phyloP scores from a whole-genome alignment of 1,140 invertebrate species.

The Dermatophagoides farinae region DNA sequence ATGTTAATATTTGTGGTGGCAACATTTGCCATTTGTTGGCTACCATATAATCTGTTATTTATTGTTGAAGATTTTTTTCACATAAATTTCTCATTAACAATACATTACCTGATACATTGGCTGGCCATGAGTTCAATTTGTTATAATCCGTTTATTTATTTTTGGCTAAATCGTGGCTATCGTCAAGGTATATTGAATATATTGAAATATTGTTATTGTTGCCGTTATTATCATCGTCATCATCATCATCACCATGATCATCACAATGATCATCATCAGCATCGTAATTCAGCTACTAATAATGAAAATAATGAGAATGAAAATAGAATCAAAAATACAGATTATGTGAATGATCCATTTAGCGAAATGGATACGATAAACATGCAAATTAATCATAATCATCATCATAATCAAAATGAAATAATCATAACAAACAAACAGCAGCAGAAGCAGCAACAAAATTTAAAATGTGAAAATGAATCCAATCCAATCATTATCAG shows the following conservation, averaged over 20 bases:
- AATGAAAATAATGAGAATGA: no score
- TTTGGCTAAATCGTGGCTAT: constrained; percentile 96
- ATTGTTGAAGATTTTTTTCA: constrained; percentile 32
- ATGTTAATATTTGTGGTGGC: constrained; percentile 32
- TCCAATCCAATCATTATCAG: no score
- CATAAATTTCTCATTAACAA: constrained; percentile 32
- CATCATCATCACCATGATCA: constrained; percentile 40
- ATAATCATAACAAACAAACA: no score
- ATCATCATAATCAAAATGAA: no score
- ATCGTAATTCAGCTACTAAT: no score
- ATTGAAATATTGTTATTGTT: constrained; percentile 21
- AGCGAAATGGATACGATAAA: no score
- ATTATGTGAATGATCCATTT: no score
- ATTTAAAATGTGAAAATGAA: no score
- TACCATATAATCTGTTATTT: constrained; percentile 27
- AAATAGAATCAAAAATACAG: no score
- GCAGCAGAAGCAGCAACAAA: no score
- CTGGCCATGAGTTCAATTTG: constrained; percentile 88
- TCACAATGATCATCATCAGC: no score
- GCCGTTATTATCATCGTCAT: constrained; percentile 15
- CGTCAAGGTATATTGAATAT: constrained; percentile 74
- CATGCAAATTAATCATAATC: no score
- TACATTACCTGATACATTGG: constrained; percentile 70
- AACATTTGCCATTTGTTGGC: constrained; percentile 29
- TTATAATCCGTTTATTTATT: constrained; percentile 87